phyloP scores from a whole-genome alignment of 2,888 invertebrate species.

The Xestoiulus laeticollis region DNA sequence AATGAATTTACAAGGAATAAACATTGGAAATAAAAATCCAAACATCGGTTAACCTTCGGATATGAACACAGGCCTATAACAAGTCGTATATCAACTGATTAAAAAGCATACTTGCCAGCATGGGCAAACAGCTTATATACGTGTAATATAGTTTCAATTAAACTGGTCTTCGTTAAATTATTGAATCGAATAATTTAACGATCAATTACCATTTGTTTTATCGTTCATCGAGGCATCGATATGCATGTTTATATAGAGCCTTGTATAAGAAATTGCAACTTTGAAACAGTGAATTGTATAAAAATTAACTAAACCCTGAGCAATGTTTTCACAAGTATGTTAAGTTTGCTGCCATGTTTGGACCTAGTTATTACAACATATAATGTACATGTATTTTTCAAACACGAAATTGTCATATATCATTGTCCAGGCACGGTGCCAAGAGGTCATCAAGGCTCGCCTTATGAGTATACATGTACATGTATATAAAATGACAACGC shows the following conservation, averaged over 20 bases:
- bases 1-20: slow-evolving; percentile 39
- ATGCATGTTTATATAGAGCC: too few species aligned
- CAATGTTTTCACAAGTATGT: background rate
- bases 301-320: background rate
- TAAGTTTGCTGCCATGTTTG: background rate
- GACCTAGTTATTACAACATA: background rate
- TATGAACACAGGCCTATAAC: background rate
- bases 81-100: background rate
- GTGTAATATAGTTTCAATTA: background rate
- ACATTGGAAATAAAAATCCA: background rate
- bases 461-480: background rate
- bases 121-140: too few species aligned
- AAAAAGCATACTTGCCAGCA: background rate
- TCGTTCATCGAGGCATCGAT: too few species aligned
- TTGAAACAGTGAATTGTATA: background rate
- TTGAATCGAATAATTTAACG: background rate
- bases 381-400: background rate
- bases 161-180: background rate
- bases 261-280: too few species aligned
- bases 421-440: slow-evolving; percentile 20
- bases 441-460: slow-evolving; percentile 1
- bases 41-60: slow-evolving; percentile 30
- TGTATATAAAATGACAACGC: too few species aligned
- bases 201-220: background rate
- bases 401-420: background rate